Evolutionary conservation across 2,888 invertebrate species (phyloP).

Genomic region (Epiblema foenella): DNA sequence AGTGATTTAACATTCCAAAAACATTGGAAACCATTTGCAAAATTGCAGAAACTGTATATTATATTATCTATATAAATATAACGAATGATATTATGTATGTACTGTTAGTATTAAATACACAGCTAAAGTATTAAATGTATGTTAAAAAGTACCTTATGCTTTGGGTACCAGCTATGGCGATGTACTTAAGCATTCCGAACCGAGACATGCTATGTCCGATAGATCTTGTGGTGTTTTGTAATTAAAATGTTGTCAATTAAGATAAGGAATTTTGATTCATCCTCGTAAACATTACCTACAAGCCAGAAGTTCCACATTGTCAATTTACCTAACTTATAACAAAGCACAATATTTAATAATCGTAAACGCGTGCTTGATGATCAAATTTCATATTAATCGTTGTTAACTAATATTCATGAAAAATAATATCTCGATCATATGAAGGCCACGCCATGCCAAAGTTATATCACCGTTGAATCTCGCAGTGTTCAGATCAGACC

Average conservation of each 20-base stretch:
- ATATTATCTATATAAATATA: slow-evolving; percentile 66
- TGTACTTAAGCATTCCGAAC: slow-evolving; percentile 80
- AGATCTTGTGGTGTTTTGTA: slow-evolving; percentile 85
- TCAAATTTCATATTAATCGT: too few species aligned
- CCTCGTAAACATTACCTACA: slow-evolving; percentile 45
- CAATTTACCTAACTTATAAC: not conserved
- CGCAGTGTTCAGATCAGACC: too few species aligned
- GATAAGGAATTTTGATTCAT: slow-evolving; percentile 57
- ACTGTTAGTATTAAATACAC: slow-evolving; percentile 81
- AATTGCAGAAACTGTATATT: slow-evolving; percentile 68
- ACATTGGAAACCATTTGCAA: slow-evolving; percentile 44
- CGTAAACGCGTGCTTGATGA: too few species aligned
- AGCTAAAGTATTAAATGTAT: slow-evolving; percentile 75
- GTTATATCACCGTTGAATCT: too few species aligned
- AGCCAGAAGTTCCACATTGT: not conserved
- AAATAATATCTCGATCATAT: too few species aligned
- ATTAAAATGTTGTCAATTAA: slow-evolving; percentile 85
- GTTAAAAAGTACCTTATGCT: slow-evolving; percentile 74
- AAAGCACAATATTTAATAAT: not conserved
- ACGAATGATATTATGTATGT: slow-evolving; percentile 72
- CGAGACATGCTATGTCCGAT: slow-evolving; percentile 78
- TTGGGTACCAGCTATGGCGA: slow-evolving; percentile 68
- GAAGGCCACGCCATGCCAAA: too few species aligned
- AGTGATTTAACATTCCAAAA: slow-evolving; percentile 40
- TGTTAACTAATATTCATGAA: too few species aligned